Evolutionary conservation across 1,140 invertebrate genomes (phyloP).

Genomic region (Yoshiicerus persimilis): DNA sequence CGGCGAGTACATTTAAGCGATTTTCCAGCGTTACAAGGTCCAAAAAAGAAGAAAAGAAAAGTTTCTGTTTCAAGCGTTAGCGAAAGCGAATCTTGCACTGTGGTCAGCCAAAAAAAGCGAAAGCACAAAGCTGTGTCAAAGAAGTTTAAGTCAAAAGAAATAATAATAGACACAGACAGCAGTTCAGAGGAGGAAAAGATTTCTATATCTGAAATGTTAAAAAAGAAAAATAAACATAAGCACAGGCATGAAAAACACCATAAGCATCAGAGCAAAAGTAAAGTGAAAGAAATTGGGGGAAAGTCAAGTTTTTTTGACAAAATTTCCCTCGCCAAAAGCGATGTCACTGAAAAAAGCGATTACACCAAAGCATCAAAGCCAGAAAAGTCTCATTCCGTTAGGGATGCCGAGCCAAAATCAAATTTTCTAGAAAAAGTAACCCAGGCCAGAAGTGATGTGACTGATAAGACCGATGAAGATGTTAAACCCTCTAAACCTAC

Average conservation of each 20-base stretch:
- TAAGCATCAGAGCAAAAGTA: neutral
- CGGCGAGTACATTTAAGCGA: neutral
- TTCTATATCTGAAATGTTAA: neutral
- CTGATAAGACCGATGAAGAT: neutral
- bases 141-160: neutral
- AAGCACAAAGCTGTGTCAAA: neutral
- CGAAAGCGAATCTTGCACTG: neutral
- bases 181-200: neutral
- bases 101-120: neutral
- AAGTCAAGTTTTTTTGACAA: neutral
- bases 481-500: neutral
- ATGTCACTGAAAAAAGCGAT: neutral
- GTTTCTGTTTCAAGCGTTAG: neutral
- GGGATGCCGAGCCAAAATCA: neutral
- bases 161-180: neutral
- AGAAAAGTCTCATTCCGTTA: neutral
- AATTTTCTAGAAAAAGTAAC: neutral
- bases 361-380: neutral
- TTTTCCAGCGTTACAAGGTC: neutral
- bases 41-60: neutral
- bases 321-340: neutral
- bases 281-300: neutral
- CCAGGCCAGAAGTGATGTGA: neutral
- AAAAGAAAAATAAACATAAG: constrained; percentile 3
- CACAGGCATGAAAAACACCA: neutral